phyloP scores from a whole-genome alignment of 1,140 invertebrate species.

The Diabrotica undecimpunctata region DNA sequence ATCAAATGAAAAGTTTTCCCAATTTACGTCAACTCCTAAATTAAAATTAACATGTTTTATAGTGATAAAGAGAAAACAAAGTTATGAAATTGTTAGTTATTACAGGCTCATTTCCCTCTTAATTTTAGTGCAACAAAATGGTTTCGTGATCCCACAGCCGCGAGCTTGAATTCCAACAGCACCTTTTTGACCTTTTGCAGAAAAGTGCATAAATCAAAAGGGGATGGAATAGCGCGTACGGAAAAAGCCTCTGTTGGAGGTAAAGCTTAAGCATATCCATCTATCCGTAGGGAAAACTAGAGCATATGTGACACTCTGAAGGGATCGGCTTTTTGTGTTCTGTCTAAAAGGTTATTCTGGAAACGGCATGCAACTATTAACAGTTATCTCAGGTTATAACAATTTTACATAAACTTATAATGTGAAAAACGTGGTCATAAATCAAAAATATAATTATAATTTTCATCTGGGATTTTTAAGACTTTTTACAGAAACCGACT shows the following conservation, averaged over 20 bases:
- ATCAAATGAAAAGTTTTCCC: background rate
- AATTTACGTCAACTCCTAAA: conserved; percentile 2
- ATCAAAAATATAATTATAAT: no score
- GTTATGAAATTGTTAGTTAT: conserved; percentile 6
- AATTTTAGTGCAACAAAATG: conserved; percentile 13
- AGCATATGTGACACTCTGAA: background rate
- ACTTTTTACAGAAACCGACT: no score
- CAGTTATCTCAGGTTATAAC: no score
- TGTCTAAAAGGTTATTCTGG: no score
- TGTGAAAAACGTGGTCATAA: no score
- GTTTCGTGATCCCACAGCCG: conserved; percentile 5
- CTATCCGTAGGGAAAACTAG: conserved; percentile 7
- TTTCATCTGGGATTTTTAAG: no score
- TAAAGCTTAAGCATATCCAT: conserved; percentile 3
- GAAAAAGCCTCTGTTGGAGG: background rate
- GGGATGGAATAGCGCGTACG: conserved; percentile 1
- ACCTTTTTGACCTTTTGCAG: conserved; percentile 5
- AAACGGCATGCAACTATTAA: no score
- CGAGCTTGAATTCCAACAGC: background rate
- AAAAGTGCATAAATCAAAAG: conserved; percentile 12
- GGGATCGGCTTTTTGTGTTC: no score
- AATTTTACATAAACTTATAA: no score
- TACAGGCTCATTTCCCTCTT: conserved; percentile 10
- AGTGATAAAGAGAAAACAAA: conserved; percentile 4
- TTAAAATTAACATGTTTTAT: conserved; percentile 5